These are phyloP conservation scores for Hololepta plana DNA, from an alignment of 2,888 invertebrate genomes.

Conservation along the genomic window DNA sequence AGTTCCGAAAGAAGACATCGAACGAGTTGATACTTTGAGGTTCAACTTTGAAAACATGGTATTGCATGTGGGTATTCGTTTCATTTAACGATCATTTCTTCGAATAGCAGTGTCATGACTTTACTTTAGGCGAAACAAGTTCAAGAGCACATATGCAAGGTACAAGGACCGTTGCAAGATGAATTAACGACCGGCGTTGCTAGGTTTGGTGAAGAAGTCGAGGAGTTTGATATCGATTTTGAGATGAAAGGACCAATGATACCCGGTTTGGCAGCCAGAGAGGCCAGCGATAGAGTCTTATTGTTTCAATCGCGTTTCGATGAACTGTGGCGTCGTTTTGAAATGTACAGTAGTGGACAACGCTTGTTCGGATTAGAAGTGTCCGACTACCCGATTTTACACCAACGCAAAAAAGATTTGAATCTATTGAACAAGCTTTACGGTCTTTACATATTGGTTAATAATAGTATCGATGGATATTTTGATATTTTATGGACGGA, in stretches of 20 bases:
- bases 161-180: slow-evolving; percentile 55
- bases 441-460: slow-evolving; percentile 59
- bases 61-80: slow-evolving; percentile 35
- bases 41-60: slow-evolving; percentile 64
- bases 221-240: slow-evolving; percentile 52
- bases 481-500: slow-evolving; percentile 71
- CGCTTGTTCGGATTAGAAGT: slow-evolving; percentile 67
- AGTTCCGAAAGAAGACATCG: slow-evolving; percentile 59
- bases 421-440: slow-evolving; percentile 71
- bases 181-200: slow-evolving; percentile 55
- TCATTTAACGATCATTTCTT: not conserved
- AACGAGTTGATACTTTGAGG: slow-evolving; percentile 59
- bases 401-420: slow-evolving; percentile 66
- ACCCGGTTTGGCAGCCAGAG: slow-evolving; percentile 62
- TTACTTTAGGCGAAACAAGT: slow-evolving; percentile 39
- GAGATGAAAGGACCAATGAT: slow-evolving; percentile 72
- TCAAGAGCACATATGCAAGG: slow-evolving; percentile 49
- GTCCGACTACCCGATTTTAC: slow-evolving; percentile 65
- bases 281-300: slow-evolving; percentile 67
- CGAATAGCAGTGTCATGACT: not conserved
- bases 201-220: slow-evolving; percentile 44
- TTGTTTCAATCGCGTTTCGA: slow-evolving; percentile 67
- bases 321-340: slow-evolving; percentile 61
- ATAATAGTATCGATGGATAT: slow-evolving; percentile 73
- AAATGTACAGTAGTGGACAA: slow-evolving; percentile 72